These are phyloP conservation scores for Cyanoderma ruficeps DNA, from an alignment of 2,113 vertebrate genomes.

Conservation along the genomic window DNA sequence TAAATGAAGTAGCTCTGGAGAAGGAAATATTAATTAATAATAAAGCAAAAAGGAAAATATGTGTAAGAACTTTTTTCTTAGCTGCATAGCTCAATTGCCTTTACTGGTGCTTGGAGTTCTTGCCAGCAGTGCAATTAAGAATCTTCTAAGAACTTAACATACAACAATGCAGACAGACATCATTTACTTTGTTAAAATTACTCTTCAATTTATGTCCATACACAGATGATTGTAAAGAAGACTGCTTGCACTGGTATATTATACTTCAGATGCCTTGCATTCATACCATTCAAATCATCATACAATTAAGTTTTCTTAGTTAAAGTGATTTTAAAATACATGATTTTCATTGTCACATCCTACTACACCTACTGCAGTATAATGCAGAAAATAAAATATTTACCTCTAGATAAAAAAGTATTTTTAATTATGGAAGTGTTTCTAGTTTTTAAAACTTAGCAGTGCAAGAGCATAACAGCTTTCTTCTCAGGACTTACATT, in stretches of 20 bases:
- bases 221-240: not conserved
- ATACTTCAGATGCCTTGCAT: not conserved
- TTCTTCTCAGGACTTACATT: not conserved
- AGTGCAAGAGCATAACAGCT: not conserved
- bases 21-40: not conserved
- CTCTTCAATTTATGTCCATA: not conserved
- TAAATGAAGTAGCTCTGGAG: not conserved
- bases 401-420: not conserved
- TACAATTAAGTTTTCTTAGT: not conserved
- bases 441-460: not conserved
- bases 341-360: not conserved
- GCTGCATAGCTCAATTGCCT: not conserved
- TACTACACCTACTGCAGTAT: not conserved
- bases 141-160: not conserved
- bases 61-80: not conserved
- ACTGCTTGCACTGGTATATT: not conserved
- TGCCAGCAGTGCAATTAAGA: not conserved
- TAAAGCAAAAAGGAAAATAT: not conserved
- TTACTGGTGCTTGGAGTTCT: not conserved
- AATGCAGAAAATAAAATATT: not conserved
- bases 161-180: not conserved
- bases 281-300: not conserved
- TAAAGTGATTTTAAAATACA: not conserved
- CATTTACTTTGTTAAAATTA: not conserved
- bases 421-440: not conserved